A percentile compares a stretch with the other conserved stretches of the same genome.
These are phyloP conservation scores for Lypha dubia DNA, from an alignment of 2,888 invertebrate genomes.

Conservation along the genomic window DNA sequence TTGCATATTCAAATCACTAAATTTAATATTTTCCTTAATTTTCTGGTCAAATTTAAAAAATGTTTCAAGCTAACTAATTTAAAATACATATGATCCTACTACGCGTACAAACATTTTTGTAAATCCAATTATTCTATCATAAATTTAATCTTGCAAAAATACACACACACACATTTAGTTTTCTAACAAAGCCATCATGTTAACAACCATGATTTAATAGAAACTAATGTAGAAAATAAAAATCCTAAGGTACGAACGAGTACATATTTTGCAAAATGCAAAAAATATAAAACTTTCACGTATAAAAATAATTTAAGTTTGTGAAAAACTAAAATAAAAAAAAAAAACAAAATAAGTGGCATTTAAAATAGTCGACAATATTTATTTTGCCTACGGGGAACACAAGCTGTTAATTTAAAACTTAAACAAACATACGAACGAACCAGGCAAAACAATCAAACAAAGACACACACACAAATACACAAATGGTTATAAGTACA, in stretches of 20 bases:
- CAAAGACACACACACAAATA: not conserved
- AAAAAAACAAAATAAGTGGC: constrained; percentile 50
- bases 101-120: not conserved
- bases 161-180: not conserved
- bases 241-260: constrained; percentile 23
- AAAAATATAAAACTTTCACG: not conserved
- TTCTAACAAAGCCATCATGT: constrained; percentile 14
- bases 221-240: constrained; percentile 16
- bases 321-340: constrained; percentile 14
- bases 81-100: not conserved
- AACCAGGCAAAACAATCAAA: not conserved
- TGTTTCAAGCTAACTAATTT: not conserved
- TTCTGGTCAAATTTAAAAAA: not conserved
- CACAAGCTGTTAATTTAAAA: constrained; percentile 67
- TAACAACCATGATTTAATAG: constrained; percentile 43
- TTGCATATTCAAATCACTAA: not conserved
- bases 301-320: constrained; percentile 32
- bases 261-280: constrained; percentile 11
- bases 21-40: not conserved
- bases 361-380: constrained; percentile 62
- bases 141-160: constrained; percentile 5
- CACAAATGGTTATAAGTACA: not conserved
- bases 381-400: constrained; percentile 59
- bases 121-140: constrained; percentile 13
- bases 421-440: constrained; percentile 45